Percentiles rank a stretch among this genome's conserved stretches.
These are phyloP conservation scores for Scaptomyza polygonia DNA, from an alignment of 2,888 invertebrate genomes.

Conservation along the genomic window DNA sequence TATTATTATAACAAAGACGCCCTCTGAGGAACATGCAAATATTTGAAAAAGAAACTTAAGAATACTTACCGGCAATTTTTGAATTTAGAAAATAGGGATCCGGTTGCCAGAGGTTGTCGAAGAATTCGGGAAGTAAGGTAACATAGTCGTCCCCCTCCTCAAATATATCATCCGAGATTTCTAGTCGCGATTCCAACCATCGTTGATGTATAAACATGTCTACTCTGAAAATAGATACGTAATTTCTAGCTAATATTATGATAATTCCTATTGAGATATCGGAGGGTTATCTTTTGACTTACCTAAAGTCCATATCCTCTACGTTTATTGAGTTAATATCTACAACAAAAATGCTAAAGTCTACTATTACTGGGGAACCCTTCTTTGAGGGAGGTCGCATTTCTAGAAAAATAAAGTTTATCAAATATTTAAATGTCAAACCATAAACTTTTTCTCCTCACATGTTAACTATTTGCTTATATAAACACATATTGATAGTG, in stretches of 20 bases:
- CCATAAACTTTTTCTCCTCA: too few relatives aligned
- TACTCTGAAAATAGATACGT: conserved; percentile 86
- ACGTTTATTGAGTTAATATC: conserved; percentile 95
- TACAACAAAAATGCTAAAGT: conserved; percentile 92
- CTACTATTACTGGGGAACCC: conserved; percentile 90
- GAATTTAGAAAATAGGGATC: conserved; percentile 94
- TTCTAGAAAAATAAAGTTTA: conserved; percentile 85
- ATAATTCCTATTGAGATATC: conserved; percentile 10
- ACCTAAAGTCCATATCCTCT: conserved; percentile 95
- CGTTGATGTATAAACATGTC: conserved; percentile 93
- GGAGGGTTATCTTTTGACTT: conserved; percentile 65
- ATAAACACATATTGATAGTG: conserved; percentile 4
- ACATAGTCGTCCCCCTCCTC: conserved; percentile 92
- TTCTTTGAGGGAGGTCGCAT: conserved; percentile 90
- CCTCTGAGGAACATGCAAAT: neutral
- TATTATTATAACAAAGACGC: conserved; percentile 5
- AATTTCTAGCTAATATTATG: conserved; percentile 54
- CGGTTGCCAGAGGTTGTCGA: conserved; percentile 94
- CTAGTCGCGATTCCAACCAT: conserved; percentile 91
- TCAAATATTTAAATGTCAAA: neutral
- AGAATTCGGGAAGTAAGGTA: conserved; percentile 91
- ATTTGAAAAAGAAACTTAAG: neutral
- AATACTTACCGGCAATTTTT: conserved; percentile 90
- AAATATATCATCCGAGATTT: conserved; percentile 91
- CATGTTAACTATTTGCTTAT: conserved; percentile 3